A percentile compares a stretch with the other conserved stretches of the same genome.
Evolutionary conservation across 2,113 vertebrate species (phyloP).

Genomic region (Carettochelys insculpta): DNA sequence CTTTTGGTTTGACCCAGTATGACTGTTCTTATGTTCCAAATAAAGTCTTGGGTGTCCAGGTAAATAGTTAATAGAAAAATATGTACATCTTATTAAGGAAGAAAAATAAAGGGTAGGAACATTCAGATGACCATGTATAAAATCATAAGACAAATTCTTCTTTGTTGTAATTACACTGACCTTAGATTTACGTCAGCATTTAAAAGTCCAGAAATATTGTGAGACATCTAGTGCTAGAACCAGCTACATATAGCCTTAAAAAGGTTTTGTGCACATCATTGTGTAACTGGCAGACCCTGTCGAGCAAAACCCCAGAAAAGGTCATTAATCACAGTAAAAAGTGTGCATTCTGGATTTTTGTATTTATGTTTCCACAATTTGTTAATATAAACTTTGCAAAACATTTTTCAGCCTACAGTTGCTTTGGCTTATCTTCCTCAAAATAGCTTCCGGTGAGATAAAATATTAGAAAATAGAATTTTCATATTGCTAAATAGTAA

Average conservation of each 20-base stretch:
- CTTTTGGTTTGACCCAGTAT: no score
- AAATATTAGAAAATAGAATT: slow-evolving; percentile 50
- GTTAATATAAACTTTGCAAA: slow-evolving; percentile 60
- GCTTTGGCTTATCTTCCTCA: slow-evolving; percentile 39
- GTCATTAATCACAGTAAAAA: slow-evolving; percentile 46
- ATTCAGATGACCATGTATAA: slow-evolving; percentile 43
- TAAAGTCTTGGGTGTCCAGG: background rate
- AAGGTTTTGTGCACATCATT: slow-evolving; percentile 20
- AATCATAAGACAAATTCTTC: background rate
- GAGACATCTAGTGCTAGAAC: slow-evolving; percentile 52
- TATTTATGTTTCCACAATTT: slow-evolving; percentile 48
- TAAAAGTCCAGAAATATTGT: slow-evolving; percentile 55
- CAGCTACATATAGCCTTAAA: slow-evolving; percentile 43
- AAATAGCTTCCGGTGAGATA: slow-evolving; percentile 60
- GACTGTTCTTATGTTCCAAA: no score
- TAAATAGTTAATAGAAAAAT: background rate
- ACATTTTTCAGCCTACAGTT: slow-evolving; percentile 51
- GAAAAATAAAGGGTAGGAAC: slow-evolving; percentile 6
- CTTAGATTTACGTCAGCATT: slow-evolving; percentile 32
- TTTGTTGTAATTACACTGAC: slow-evolving; percentile 27
- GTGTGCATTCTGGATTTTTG: slow-evolving; percentile 23
- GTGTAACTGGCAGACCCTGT: slow-evolving; percentile 6
- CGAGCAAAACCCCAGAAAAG: slow-evolving; percentile 47
- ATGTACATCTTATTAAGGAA: background rate
- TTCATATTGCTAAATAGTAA: slow-evolving; percentile 42